Evolutionary conservation across 2,888 invertebrate genomes (phyloP).

Genomic region (Crossocerus cetratus): DNA sequence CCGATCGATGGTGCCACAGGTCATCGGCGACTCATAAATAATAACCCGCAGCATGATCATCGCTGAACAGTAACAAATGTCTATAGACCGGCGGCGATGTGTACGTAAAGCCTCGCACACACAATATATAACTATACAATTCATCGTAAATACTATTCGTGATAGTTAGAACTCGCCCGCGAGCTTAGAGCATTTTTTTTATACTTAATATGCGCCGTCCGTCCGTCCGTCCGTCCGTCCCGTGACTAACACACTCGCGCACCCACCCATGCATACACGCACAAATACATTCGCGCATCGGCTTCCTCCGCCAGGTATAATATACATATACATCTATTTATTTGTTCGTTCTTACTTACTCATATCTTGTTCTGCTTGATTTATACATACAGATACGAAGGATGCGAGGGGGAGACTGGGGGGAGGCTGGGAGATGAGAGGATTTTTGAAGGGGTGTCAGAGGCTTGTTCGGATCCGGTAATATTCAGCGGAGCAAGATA

Average conservation of each 20-base stretch:
- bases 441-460: background rate
- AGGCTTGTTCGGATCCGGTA: no score
- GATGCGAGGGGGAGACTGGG: background rate
- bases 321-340: conserved; percentile 56
- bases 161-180: conserved; percentile 73
- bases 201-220: conserved; percentile 41
- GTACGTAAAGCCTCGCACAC: conserved; percentile 25
- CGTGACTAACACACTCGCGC: conserved; percentile 16
- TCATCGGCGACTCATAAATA: background rate
- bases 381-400: conserved; percentile 8
- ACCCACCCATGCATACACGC: no score
- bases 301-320: conserved; percentile 54
- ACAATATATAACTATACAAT: conserved; percentile 50
- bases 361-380: conserved; percentile 23
- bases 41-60: conserved; percentile 10
- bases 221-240: conserved; percentile 46
- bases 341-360: conserved; percentile 32
- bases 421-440: background rate
- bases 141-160: conserved; percentile 59
- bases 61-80: conserved; percentile 22
- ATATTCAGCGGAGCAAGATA: background rate
- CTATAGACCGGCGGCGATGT: conserved; percentile 5
- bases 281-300: no score
- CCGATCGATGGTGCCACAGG: no score
- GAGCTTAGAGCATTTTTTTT: conserved; percentile 68